Evolutionary conservation across 2,888 invertebrate genomes (phyloP).

Genomic region (Marasmarcha lunaedactyla): DNA sequence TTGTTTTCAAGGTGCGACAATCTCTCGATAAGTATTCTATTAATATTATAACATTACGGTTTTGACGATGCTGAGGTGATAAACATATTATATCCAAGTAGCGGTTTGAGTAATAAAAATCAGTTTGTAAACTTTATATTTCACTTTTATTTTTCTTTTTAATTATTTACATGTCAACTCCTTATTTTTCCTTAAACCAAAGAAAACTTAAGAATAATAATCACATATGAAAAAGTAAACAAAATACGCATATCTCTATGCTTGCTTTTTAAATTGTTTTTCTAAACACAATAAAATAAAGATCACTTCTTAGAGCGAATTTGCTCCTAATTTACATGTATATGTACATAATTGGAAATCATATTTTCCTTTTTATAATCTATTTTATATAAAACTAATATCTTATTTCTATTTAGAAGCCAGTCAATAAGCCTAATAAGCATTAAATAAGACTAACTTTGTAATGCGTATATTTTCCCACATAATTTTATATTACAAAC

Average conservation of each 20-base stretch:
- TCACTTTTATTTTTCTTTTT: slow-evolving; percentile 51
- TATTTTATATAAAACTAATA: slow-evolving; percentile 36
- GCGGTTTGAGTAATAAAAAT: too few relatives aligned
- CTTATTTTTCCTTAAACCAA: slow-evolving; percentile 41
- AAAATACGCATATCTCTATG: slow-evolving; percentile 2
- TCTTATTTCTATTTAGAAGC: slow-evolving; percentile 50
- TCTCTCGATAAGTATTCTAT: too few relatives aligned
- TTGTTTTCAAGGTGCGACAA: too few relatives aligned
- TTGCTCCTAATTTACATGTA: slow-evolving; percentile 15
- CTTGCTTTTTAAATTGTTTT: not conserved
- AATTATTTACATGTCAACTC: slow-evolving; percentile 51
- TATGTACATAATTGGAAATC: slow-evolving; percentile 27
- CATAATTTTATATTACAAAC: slow-evolving; percentile 55
- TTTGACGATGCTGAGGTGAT: too few relatives aligned
- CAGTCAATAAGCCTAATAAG: slow-evolving; percentile 59
- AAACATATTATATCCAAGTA: too few relatives aligned
- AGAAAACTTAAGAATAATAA: slow-evolving; percentile 48
- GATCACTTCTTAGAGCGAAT: slow-evolving; percentile 21
- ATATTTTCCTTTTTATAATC: slow-evolving; percentile 21
- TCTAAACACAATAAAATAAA: slow-evolving; percentile 18
- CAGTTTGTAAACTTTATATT: not conserved
- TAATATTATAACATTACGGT: too few relatives aligned
- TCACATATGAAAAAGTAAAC: slow-evolving; percentile 50
- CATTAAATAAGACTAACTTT: slow-evolving; percentile 57
- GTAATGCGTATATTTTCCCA: slow-evolving; percentile 70